Conservation (phyloP, 2,797 vertebrate species). For the Rhinichthys osculus region DNA sequence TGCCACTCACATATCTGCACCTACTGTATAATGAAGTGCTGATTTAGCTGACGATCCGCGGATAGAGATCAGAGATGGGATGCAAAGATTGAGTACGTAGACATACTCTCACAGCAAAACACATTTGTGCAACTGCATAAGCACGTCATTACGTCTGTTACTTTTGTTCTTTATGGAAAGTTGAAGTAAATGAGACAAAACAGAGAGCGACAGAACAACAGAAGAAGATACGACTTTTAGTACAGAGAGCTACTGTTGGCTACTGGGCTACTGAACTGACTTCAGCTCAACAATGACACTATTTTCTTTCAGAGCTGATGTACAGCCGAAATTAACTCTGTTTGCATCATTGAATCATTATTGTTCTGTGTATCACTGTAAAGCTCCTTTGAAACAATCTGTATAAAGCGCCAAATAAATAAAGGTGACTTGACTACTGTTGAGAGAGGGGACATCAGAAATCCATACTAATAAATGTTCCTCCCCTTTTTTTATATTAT, state of each 20-base stretch:
- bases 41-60: conserved; percentile 33
- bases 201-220: not conserved
- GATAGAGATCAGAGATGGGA: conserved; percentile 34
- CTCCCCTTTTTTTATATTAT: no score
- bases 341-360: not conserved
- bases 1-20: conserved; percentile 18
- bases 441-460: no score
- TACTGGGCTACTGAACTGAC: not conserved
- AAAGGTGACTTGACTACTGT: no score
- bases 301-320: not conserved
- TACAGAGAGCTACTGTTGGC: not conserved
- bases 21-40: conserved; percentile 23
- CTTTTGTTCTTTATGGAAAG: not conserved
- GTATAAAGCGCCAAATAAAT: no score
- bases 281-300: not conserved
- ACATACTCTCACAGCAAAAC: not conserved
- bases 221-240: not conserved
- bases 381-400: no score
- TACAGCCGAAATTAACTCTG: not conserved
- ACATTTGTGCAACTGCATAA: not conserved
- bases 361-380: not conserved
- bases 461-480: no score
- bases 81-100: not conserved
- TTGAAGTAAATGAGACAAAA: not conserved
- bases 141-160: not conserved